phyloP scores from a whole-genome alignment of 1,140 invertebrate genomes.

The Polyergus mexicanus region DNA sequence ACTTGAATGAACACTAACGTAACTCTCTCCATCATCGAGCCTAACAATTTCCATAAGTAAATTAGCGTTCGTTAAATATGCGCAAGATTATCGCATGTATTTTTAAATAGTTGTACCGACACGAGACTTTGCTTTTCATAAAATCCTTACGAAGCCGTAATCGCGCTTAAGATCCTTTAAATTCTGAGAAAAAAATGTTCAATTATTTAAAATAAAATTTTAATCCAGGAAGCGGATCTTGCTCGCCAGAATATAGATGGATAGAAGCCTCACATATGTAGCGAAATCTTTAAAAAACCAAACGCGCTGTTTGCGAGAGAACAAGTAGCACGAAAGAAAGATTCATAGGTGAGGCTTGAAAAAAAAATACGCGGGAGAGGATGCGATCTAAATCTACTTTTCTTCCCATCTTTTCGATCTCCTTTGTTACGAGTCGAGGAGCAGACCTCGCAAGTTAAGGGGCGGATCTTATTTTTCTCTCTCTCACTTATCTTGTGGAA shows the following conservation, averaged over 20 bases:
- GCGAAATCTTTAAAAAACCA: slow-evolving; percentile 5
- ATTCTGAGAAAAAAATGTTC: background rate
- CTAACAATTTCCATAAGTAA: slow-evolving; percentile 45
- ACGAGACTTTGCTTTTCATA: background rate
- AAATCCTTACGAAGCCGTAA: background rate
- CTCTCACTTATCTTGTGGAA: background rate
- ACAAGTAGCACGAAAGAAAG: slow-evolving; percentile 27
- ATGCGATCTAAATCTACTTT: slow-evolving; percentile 35
- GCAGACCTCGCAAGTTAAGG: slow-evolving; percentile 4
- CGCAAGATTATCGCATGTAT: background rate
- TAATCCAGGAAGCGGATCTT: background rate
- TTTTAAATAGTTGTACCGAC: background rate
- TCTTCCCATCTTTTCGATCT: background rate
- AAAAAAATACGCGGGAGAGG: slow-evolving; percentile 14
- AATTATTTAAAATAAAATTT: background rate
- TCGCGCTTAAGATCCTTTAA: background rate
- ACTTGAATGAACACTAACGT: slow-evolving; percentile 67
- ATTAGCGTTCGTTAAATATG: slow-evolving; percentile 36
- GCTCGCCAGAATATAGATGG: background rate
- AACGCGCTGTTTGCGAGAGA: slow-evolving; percentile 5
- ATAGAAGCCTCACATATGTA: background rate
- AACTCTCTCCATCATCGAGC: slow-evolving; percentile 24
- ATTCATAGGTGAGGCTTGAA: slow-evolving; percentile 7
- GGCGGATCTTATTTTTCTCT: background rate
- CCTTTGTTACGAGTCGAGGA: slow-evolving; percentile 22